Percentiles rank a stretch among this genome's conserved stretches.
Conservation (phyloP, 1,140 invertebrate genomes). For the Ylistrum balloti region DNA sequence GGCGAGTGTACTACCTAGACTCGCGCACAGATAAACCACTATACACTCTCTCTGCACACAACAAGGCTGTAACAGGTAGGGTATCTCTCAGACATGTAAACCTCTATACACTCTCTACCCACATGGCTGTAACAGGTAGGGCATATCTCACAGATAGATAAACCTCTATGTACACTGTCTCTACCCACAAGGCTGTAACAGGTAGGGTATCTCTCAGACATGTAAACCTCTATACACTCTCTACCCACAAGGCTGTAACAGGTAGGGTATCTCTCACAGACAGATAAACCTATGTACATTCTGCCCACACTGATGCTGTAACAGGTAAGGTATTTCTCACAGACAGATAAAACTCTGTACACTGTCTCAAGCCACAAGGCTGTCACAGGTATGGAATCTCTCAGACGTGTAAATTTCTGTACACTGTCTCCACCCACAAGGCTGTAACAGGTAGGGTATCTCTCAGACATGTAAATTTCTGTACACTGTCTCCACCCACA, state of each 20-base stretch:
- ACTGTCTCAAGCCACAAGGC: no score
- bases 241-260: no score
- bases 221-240: no score
- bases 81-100: no score
- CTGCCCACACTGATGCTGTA: slow-evolving; percentile 79
- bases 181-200: slow-evolving; percentile 79
- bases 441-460: slow-evolving; percentile 75
- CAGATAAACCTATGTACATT: slow-evolving; percentile 88
- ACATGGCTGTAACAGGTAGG: no score
- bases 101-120: no score
- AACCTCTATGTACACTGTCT: slow-evolving; percentile 90
- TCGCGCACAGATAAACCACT: slow-evolving; percentile 85
- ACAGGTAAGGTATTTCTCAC: slow-evolving; percentile 73
- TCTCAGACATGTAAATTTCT: no score
- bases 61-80: slow-evolving; percentile 77
- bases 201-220: slow-evolving; percentile 69
- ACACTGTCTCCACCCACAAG: slow-evolving; percentile 85
- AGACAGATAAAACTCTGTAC: no score
- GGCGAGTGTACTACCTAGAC: slow-evolving; percentile 86
- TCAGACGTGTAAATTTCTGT: slow-evolving; percentile 86
- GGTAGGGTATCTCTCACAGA: no score
- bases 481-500: no score
- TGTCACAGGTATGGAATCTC: no score
- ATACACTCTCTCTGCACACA: slow-evolving; percentile 86
- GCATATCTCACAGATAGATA: slow-evolving; percentile 78